phyloP scores from a whole-genome alignment of 2,113 vertebrate genomes.

The Colius striatus region DNA sequence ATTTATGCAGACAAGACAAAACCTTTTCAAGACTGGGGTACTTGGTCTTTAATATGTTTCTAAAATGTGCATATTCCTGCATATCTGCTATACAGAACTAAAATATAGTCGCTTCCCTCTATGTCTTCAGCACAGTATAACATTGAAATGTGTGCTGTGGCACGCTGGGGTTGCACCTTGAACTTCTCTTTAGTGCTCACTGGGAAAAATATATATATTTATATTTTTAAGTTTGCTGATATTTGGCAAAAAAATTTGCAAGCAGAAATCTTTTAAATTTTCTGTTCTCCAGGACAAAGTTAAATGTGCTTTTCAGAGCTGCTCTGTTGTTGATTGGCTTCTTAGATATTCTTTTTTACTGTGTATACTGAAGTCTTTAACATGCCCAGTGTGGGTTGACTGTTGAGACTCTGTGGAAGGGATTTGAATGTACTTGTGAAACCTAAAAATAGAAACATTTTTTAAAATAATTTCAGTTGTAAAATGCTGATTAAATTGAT shows the following conservation, averaged over 20 bases:
- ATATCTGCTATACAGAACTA: neutral
- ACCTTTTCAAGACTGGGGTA: neutral
- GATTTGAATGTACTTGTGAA: neutral
- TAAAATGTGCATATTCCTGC: neutral
- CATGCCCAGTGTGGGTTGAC: neutral
- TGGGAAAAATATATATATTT: neutral
- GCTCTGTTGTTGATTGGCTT: neutral
- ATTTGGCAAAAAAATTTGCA: neutral
- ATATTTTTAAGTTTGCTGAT: neutral
- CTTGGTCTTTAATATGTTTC: neutral
- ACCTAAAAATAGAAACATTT: neutral
- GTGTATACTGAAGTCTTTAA: neutral
- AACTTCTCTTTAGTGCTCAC: neutral
- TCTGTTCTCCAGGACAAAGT: neutral
- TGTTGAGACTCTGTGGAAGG: neutral
- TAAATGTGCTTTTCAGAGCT: neutral
- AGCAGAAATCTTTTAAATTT: neutral
- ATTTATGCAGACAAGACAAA: neutral
- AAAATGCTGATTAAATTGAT: neutral
- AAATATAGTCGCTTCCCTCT: neutral
- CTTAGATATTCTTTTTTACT: neutral
- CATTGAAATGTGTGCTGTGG: neutral
- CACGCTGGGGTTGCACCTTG: neutral
- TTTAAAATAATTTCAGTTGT: neutral
- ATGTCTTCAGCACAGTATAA: neutral